Conservation (phyloP, 2,888 invertebrate genomes). For the Mongoloraphidia duomilia region DNA sequence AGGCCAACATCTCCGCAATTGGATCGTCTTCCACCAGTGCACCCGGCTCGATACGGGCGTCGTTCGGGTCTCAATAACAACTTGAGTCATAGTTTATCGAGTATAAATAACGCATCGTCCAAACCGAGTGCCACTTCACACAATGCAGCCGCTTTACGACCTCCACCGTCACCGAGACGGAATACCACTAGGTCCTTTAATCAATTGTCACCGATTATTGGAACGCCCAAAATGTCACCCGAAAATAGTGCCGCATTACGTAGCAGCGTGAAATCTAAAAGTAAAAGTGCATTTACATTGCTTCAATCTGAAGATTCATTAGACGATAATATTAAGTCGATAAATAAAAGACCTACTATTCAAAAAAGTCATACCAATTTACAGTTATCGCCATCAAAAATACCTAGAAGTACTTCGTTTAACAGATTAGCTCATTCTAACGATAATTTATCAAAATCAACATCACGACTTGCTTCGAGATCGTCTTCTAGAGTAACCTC, state of each 20-base stretch:
- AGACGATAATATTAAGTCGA: no score
- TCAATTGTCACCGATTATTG: constrained; percentile 3
- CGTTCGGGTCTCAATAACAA: background rate
- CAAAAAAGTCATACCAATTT: background rate
- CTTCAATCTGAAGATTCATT: no score
- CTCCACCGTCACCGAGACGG: constrained; percentile 1
- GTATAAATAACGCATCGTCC: background rate
- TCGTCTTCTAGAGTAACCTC: background rate
- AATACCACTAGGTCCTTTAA: background rate
- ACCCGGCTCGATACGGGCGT: background rate
- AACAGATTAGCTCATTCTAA: background rate
- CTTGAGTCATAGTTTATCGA: constrained; percentile 3
- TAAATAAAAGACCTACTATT: background rate
- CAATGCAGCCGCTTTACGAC: background rate
- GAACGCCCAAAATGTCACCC: constrained; percentile 4
- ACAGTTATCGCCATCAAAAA: constrained; percentile 3
- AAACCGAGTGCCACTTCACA: background rate
- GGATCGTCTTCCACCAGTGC: no score
- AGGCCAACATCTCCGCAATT: no score
- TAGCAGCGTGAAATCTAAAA: no score
- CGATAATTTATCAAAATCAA: background rate
- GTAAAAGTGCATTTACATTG: no score
- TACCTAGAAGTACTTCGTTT: constrained; percentile 2
- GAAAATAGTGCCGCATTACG: background rate
- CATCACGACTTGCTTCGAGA: background rate